A percentile compares a stretch with the other conserved stretches of the same genome.
phyloP scores from a whole-genome alignment of 2,113 vertebrate species.

The Andinoacara biseriatus region DNA sequence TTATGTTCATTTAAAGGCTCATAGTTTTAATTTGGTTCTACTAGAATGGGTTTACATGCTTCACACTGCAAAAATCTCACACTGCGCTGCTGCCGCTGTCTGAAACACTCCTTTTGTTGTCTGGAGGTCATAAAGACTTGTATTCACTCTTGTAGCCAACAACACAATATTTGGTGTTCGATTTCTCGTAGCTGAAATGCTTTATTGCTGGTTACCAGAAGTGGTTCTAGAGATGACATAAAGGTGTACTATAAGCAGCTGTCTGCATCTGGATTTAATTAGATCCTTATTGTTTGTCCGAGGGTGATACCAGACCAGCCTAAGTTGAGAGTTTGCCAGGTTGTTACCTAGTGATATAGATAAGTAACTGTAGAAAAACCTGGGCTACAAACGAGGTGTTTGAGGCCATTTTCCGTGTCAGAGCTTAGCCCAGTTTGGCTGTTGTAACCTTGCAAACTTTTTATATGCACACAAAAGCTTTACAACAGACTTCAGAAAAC shows the following conservation, averaged over 20 bases:
- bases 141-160: background rate
- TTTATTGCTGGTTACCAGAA: background rate
- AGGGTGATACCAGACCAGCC: background rate
- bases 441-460: background rate
- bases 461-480: background rate
- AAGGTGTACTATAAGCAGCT: background rate
- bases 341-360: constrained; percentile 4
- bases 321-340: background rate
- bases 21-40: background rate
- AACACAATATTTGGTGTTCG: background rate
- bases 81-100: background rate
- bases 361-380: background rate
- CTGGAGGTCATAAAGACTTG: background rate
- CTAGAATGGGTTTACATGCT: background rate
- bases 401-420: background rate
- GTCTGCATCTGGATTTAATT: background rate
- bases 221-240: background rate
- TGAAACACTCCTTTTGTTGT: background rate
- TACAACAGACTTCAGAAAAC: background rate
- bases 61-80: background rate
- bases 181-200: background rate
- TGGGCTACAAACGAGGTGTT: background rate
- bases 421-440: background rate
- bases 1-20: background rate
- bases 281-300: background rate